phyloP scores from a whole-genome alignment of 1,140 invertebrate species.

The Trichogramma pretiosum region DNA sequence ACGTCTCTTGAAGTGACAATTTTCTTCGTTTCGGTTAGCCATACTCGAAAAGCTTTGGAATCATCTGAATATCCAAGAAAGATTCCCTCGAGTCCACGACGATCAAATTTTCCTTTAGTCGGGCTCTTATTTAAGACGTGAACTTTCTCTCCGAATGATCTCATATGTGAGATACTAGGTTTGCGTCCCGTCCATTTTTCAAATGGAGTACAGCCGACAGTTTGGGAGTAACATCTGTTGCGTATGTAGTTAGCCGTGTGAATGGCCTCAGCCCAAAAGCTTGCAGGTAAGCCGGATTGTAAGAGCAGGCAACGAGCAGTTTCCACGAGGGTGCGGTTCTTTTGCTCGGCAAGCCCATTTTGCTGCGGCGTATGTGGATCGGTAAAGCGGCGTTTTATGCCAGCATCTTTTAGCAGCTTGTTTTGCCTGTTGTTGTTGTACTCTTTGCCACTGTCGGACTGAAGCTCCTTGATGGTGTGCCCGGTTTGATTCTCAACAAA shows the following conservation, averaged over 20 bases:
- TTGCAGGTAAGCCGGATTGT: slow-evolving; percentile 24
- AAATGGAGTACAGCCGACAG: slow-evolving; percentile 6
- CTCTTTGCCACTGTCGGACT: neutral
- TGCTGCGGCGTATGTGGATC: neutral
- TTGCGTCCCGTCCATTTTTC: slow-evolving; percentile 12
- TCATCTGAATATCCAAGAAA: slow-evolving; percentile 30
- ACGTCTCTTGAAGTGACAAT: no score
- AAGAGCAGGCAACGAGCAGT: slow-evolving; percentile 25
- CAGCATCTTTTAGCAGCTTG: neutral
- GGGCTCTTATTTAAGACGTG: slow-evolving; percentile 18
- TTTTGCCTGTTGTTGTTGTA: neutral
- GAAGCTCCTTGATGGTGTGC: neutral
- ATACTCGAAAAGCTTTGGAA: slow-evolving; percentile 25
- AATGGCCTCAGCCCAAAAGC: slow-evolving; percentile 39
- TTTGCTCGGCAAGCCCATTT: slow-evolving; percentile 11
- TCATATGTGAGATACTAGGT: slow-evolving; percentile 12
- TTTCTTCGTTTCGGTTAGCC: no score
- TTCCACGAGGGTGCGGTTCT: neutral
- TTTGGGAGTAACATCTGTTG: slow-evolving; percentile 24
- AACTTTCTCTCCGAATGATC: slow-evolving; percentile 21
- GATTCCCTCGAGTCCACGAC: no score
- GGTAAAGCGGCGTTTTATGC: neutral
- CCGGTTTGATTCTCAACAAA: neutral
- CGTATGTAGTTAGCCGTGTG: slow-evolving; percentile 32
- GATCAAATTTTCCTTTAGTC: slow-evolving; percentile 22